These are phyloP conservation scores for Monomorium pharaonis DNA, from an alignment of 1,140 invertebrate genomes.

Conservation along the genomic window DNA sequence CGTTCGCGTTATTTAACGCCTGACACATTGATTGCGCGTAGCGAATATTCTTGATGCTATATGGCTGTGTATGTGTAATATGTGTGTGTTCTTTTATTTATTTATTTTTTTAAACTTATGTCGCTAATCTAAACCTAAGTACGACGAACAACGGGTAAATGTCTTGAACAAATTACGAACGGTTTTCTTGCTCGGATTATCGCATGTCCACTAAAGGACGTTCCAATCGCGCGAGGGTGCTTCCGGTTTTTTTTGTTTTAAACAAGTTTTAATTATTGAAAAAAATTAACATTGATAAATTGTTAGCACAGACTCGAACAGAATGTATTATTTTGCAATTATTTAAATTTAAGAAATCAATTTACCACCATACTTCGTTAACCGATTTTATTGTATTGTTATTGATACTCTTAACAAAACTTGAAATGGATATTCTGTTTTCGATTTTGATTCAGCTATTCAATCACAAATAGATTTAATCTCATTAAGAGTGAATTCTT, in stretches of 20 bases:
- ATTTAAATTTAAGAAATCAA: neutral
- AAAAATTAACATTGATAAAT: neutral
- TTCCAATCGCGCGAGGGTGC: neutral
- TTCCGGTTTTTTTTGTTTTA: neutral
- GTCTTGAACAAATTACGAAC: neutral
- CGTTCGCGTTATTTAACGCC: conserved; percentile 1
- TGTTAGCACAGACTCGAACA: neutral
- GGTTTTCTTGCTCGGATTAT: neutral
- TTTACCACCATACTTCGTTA: neutral
- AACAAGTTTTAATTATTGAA: neutral
- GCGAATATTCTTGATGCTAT: conserved; percentile 9
- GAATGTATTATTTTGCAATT: neutral
- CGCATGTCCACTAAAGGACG: neutral
- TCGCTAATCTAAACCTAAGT: conserved; percentile 22
- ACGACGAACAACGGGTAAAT: neutral
- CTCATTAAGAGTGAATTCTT: neutral
- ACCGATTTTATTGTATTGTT: neutral
- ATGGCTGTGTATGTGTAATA: neutral
- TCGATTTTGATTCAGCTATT: neutral
- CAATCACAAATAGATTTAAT: neutral
- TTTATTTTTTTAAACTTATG: neutral
- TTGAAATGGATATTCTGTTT: no score
- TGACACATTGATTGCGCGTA: conserved; percentile 25
- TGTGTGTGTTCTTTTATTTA: neutral
- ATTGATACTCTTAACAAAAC: neutral